These are phyloP conservation scores for Delphinapterus leucas DNA, from an alignment of 2,113 vertebrate species.

Conservation along the genomic window DNA sequence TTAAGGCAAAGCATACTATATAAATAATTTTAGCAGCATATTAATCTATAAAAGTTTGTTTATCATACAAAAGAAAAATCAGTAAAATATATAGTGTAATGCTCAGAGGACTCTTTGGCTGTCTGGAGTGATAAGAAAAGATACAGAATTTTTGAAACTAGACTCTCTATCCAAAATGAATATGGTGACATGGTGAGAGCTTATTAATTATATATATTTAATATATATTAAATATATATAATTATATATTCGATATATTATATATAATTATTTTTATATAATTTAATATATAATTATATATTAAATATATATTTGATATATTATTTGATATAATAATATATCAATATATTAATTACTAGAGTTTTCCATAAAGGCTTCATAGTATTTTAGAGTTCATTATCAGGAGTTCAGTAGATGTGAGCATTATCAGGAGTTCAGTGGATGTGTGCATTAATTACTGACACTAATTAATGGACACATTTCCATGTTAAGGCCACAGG, in stretches of 20 bases:
- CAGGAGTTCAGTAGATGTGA: neutral
- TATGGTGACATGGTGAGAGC: neutral
- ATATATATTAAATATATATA: too few relatives aligned
- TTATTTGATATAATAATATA: too few relatives aligned
- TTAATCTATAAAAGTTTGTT: neutral
- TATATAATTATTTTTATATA: too few relatives aligned
- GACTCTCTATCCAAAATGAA: neutral
- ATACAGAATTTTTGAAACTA: neutral
- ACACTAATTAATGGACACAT: neutral
- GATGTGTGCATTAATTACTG: neutral
- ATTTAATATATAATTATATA: too few relatives aligned
- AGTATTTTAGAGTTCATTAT: neutral
- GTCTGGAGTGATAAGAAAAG: neutral
- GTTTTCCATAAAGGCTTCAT: neutral
- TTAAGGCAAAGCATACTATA: neutral
- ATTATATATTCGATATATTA: too few relatives aligned
- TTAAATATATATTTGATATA: too few relatives aligned
- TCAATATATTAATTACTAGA: neutral
- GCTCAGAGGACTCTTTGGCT: neutral
- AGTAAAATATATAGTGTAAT: neutral
- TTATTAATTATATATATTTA: neutral
- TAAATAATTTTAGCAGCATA: conserved; percentile 12
- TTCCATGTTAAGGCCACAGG: neutral
- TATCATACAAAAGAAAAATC: conserved; percentile 3
- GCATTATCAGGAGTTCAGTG: neutral